Conservation (phyloP, 2,888 invertebrate species). For the Lomographa bimaculata region DNA sequence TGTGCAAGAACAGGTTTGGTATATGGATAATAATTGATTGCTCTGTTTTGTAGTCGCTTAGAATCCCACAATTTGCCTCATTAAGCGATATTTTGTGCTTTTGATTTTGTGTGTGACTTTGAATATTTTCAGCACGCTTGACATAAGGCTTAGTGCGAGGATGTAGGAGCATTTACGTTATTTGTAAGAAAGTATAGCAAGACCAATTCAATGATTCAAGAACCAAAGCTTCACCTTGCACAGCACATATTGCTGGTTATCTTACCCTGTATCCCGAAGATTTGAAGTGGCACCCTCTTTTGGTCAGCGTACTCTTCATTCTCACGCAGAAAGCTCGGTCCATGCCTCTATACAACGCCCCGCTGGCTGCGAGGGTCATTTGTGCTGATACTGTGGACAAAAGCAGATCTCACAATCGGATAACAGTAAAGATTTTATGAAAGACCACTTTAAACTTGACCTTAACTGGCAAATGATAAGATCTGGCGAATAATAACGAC, state of each 20-base stretch:
- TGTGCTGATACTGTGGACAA: constrained; percentile 89
- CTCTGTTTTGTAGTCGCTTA: too few species aligned
- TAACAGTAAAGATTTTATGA: constrained; percentile 32
- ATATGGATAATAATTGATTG: too few species aligned
- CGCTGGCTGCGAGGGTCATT: constrained; percentile 90
- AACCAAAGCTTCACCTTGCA: too few species aligned
- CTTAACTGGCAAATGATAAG: constrained; percentile 22
- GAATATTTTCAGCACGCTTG: too few species aligned
- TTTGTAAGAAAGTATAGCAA: too few species aligned
- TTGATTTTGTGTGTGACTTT: too few species aligned
- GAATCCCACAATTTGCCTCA: too few species aligned
- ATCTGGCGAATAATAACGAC: constrained; percentile 30
- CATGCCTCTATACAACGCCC: constrained; percentile 90
- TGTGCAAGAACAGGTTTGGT: too few species aligned
- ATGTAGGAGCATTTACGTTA: too few species aligned
- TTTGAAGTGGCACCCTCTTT: constrained; percentile 98
- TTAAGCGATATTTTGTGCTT: too few species aligned
- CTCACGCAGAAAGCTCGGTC: constrained; percentile 97
- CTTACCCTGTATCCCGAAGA: constrained; percentile 97
- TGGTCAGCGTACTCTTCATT: constrained; percentile 99
- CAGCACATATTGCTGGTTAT: constrained; percentile 3
- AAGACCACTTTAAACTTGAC: constrained; percentile 30
- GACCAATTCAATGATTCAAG: too few species aligned
- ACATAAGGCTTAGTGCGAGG: too few species aligned
- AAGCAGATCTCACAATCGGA: constrained; percentile 30